These are phyloP conservation scores for Euwallacea similis DNA, from an alignment of 1,140 invertebrate species.

Conservation along the genomic window DNA sequence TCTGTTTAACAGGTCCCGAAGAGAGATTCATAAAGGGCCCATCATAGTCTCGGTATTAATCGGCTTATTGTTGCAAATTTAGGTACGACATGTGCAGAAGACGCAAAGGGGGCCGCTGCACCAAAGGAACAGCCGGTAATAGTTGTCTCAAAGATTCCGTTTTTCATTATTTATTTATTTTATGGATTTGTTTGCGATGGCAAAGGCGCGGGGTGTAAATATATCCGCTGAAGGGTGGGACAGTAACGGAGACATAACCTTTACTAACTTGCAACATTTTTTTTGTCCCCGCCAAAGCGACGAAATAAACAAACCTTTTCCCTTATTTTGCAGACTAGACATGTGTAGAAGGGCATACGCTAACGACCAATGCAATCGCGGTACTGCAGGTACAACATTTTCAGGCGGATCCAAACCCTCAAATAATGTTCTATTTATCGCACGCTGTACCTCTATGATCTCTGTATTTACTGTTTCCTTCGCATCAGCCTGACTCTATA, in stretches of 20 bases:
- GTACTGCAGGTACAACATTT: constrained; percentile 83
- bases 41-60: too few species aligned
- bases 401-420: background rate
- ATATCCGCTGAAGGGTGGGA: background rate
- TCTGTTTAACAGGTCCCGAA: too few species aligned
- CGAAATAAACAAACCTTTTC: constrained; percentile 1
- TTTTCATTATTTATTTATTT: constrained; percentile 41
- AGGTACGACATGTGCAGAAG: constrained; percentile 96
- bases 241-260: background rate
- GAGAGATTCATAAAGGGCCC: too few species aligned
- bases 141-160: constrained; percentile 25
- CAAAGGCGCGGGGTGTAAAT: background rate
- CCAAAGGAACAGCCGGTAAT: constrained; percentile 93
- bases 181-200: constrained; percentile 6
- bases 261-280: constrained; percentile 2
- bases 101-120: constrained; percentile 91
- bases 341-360: constrained; percentile 95
- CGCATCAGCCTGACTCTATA: too few species aligned
- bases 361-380: constrained; percentile 94
- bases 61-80: constrained; percentile 46
- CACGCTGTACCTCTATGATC: too few species aligned
- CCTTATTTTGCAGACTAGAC: constrained; percentile 85
- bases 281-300: background rate
- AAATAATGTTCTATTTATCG: too few species aligned
- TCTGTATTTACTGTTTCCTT: too few species aligned